phyloP scores from a whole-genome alignment of 2,888 invertebrate species.

The Abrostola triplasia region DNA sequence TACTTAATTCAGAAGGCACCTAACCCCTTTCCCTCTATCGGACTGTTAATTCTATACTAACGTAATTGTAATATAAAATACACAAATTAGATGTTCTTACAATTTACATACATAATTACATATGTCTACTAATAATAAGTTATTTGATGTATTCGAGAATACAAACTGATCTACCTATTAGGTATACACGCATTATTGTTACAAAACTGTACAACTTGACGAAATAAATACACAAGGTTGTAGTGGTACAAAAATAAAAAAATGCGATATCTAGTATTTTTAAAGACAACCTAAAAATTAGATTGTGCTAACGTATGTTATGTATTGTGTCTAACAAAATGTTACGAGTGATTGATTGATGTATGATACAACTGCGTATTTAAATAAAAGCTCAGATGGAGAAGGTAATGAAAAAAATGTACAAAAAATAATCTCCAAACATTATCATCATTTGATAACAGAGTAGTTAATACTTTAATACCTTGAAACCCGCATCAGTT shows the following conservation, averaged over 20 bases:
- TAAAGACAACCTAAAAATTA: conserved; percentile 24
- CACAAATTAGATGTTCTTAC: conserved; percentile 27
- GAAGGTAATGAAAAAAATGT: conserved; percentile 29
- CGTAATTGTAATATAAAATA: conserved; percentile 13
- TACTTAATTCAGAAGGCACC: neutral
- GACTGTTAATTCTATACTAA: neutral
- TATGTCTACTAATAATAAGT: conserved; percentile 20
- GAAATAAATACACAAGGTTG: conserved; percentile 26
- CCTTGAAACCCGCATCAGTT: conserved; percentile 62
- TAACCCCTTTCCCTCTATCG: neutral
- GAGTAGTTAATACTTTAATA: conserved; percentile 55
- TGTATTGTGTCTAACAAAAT: conserved; percentile 27
- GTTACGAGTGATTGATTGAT: conserved; percentile 31
- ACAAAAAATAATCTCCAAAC: conserved; percentile 62
- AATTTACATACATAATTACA: conserved; percentile 15
- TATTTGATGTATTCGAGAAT: conserved; percentile 28
- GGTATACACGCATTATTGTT: conserved; percentile 32
- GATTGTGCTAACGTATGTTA: conserved; percentile 32
- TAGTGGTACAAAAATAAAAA: conserved; percentile 46
- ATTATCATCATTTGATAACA: conserved; percentile 36
- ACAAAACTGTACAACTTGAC: conserved; percentile 31
- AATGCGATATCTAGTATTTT: conserved; percentile 26
- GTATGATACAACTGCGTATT: conserved; percentile 7
- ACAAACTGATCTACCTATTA: conserved; percentile 41
- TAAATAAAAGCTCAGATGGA: conserved; percentile 14